These are phyloP conservation scores for Choristoneura fumiferana DNA, from an alignment of 1,140 invertebrate species.

Conservation along the genomic window DNA sequence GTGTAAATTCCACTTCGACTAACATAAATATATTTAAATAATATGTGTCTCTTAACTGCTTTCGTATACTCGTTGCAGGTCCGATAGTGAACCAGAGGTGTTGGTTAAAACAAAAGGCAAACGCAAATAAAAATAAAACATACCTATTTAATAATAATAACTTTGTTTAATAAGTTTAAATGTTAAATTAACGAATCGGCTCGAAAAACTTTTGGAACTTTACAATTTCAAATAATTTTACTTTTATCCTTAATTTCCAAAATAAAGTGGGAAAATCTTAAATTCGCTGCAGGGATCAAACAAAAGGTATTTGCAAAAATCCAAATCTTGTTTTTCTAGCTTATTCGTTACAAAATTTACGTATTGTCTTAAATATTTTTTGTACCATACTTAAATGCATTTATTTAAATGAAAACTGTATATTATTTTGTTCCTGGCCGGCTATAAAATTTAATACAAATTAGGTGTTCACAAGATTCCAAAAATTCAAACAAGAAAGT, in stretches of 20 bases:
- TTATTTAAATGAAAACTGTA: background rate
- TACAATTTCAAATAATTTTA: too few species aligned
- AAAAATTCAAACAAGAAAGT: too few species aligned
- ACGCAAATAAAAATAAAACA: conserved; percentile 1
- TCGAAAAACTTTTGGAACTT: background rate
- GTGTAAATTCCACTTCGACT: too few species aligned
- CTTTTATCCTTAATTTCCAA: too few species aligned
- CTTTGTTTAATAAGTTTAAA: background rate
- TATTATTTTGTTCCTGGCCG: too few species aligned
- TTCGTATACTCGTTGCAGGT: conserved; percentile 8
- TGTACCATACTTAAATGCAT: conserved; percentile 15
- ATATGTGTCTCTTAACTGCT: too few species aligned
- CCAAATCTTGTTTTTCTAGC: background rate
- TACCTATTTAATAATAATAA: background rate
- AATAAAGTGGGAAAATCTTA: too few species aligned
- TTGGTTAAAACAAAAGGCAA: conserved; percentile 13
- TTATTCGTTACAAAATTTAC: background rate
- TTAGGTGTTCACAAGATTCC: too few species aligned
- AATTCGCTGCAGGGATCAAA: background rate
- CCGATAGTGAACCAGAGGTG: background rate
- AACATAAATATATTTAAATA: too few species aligned
- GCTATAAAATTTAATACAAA: too few species aligned
- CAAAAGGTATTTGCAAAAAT: background rate
- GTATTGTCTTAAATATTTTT: background rate
- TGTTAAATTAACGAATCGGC: background rate